Base-by-base conservation (phyloP, 2,888 invertebrate species). In the Erebia palarica region DNA sequence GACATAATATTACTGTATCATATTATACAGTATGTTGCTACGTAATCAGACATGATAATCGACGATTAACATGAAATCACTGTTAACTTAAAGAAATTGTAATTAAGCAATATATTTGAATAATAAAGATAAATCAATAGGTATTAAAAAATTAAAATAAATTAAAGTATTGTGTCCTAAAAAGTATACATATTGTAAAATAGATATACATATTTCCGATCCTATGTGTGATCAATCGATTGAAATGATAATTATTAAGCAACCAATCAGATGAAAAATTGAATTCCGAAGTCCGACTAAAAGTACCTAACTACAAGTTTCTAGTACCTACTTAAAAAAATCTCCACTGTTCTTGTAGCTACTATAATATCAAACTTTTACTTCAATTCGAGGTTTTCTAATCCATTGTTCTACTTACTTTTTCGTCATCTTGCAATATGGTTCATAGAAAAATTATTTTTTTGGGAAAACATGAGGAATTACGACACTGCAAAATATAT, bases 241-340 rank as follows among this genome's bases (percentile, higher is more conserved):
- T 58, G 27, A 27, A 58, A 58, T 27, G 11, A 27, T 58, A 21
- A 10, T 21, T 58, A 27, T 7, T 18, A 18, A 55, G 18, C 55
- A 18, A 55, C 55, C 5, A n/a, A 10, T 59, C 16, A 60, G 60
- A 60, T 63, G 9, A 47, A 49, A 63, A 63, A 63, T 63, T 14
- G 49, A 49, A 63, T 63, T 63, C 49, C 21, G 49, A 21, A 36
- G 36, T 36, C n/a, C n/a, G n/a, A 7, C 36, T 49, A 13, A 3
- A 4, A 14, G 55, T 9, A 10, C 10, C 51, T 53, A 10, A 16
- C 51, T 53, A 53, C 16, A 16, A 16, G 53, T 16, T 53, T 18
- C 16, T 18, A 18, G 1, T 51, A 42, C 11, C 44, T 10, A 10
- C 47, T 3, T 47, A 7, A 47, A 27, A 51, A 11, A 21, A 57